Conservation (phyloP, 2,113 vertebrate genomes). For the Chelonoidis abingdonii region DNA sequence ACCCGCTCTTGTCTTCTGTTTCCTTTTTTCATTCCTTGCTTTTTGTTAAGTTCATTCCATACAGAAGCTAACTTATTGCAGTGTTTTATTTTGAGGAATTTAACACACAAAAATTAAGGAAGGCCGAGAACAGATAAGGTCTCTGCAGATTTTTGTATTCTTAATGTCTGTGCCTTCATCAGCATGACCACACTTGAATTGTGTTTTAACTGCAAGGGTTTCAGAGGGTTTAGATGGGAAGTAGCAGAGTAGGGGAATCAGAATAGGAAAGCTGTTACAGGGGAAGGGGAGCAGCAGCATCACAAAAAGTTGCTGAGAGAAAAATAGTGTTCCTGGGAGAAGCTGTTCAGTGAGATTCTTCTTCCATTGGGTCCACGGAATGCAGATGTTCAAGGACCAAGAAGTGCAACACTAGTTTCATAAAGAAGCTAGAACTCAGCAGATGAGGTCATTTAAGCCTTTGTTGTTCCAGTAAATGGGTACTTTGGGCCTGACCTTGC, state of each 20-base stretch:
- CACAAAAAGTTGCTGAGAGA: background rate
- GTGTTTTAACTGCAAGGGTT: background rate
- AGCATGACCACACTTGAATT: fast-evolving
- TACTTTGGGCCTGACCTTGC: background rate
- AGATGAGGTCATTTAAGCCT: background rate
- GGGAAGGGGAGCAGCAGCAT: background rate
- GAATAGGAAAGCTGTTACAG: background rate
- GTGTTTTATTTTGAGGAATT: background rate
- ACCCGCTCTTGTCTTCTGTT: background rate
- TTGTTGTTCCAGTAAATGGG: background rate
- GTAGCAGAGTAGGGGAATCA: fast-evolving
- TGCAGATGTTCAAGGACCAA: background rate
- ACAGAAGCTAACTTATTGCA: background rate
- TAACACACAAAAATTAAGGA: background rate
- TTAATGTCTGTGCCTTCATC: fast-evolving
- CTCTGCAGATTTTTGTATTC: fast-evolving
- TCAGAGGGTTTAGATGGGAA: background rate
- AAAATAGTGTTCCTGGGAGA: background rate
- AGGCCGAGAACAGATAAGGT: background rate
- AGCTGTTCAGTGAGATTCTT: background rate
- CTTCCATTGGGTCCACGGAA: fast-evolving
- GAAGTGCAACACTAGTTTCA: background rate
- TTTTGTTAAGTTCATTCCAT: background rate
- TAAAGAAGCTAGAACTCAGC: background rate
- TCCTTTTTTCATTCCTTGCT: background rate